Conservation (phyloP, 2,888 invertebrate genomes). For the Acleris laterana region DNA sequence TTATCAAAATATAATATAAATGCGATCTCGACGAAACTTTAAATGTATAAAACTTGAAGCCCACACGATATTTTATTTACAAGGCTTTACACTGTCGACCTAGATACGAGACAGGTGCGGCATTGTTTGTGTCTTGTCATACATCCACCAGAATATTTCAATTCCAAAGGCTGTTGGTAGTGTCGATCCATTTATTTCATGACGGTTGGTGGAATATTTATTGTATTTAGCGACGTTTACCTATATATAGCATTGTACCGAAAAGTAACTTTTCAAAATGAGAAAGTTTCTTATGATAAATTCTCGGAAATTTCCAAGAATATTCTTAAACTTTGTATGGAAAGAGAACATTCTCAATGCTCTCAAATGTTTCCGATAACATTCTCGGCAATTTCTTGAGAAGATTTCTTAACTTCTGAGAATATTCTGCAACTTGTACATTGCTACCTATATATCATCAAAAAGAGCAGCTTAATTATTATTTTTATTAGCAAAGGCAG, state of each 20-base stretch:
- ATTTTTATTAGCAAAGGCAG: neutral
- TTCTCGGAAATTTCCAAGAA: too few species aligned
- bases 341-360: too few species aligned
- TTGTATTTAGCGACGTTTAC: neutral
- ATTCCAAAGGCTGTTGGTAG: neutral
- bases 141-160: neutral
- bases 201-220: neutral
- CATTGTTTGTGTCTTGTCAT: slow-evolving; percentile 6
- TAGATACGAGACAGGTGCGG: slow-evolving; percentile 30
- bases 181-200: neutral
- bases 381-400: too few species aligned
- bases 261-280: too few species aligned
- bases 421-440: too few species aligned
- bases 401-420: too few species aligned
- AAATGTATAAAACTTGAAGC: slow-evolving; percentile 12
- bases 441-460: too few species aligned
- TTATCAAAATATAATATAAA: slow-evolving; percentile 4
- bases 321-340: too few species aligned
- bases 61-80: slow-evolving; percentile 13
- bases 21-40: slow-evolving; percentile 8
- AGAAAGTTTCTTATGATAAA: too few species aligned
- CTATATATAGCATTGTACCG: too few species aligned
- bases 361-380: too few species aligned
- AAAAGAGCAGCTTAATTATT: neutral
- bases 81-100: slow-evolving; percentile 16